phyloP scores from a whole-genome alignment of 92 coral and sea anemone species.

The Umimayanthus kanabou region DNA sequence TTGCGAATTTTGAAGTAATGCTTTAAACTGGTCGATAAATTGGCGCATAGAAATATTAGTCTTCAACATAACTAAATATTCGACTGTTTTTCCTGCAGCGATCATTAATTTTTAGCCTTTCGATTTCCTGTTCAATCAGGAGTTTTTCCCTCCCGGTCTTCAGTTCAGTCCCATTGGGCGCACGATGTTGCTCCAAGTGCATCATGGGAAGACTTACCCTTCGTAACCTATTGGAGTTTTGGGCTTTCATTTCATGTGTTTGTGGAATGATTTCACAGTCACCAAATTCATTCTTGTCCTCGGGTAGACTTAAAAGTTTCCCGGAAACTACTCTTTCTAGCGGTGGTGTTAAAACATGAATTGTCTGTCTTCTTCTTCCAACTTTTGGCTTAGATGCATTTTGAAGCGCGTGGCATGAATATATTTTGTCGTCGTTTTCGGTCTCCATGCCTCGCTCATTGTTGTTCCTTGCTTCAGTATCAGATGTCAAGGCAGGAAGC shows the following conservation, averaged over 20 bases:
- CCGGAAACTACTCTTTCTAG: not conserved
- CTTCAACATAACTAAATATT: not conserved
- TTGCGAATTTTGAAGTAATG: not conserved
- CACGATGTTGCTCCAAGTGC: not conserved
- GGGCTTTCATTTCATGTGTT: not conserved
- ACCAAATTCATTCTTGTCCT: not conserved
- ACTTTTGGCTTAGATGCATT: not conserved
- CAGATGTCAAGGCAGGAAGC: not conserved
- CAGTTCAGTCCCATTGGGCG: too few relatives aligned
- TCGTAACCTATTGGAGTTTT: not conserved
- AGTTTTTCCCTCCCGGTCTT: not conserved
- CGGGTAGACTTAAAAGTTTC: not conserved
- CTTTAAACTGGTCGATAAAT: too few relatives aligned
- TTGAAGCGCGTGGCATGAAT: not conserved
- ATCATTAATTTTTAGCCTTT: not conserved
- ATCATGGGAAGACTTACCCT: not conserved
- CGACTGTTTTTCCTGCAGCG: not conserved
- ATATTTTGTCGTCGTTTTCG: not conserved
- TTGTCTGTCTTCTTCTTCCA: not conserved
- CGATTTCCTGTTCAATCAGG: not conserved
- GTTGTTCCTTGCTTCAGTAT: not conserved
- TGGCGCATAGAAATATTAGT: not conserved
- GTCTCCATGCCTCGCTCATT: not conserved
- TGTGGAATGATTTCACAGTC: not conserved
- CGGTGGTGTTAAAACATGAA: not conserved